Percentiles rank a stretch among this genome's conserved stretches.
phyloP scores from a whole-genome alignment of 2,888 invertebrate species.

The Ceratothoa steindachneri region DNA sequence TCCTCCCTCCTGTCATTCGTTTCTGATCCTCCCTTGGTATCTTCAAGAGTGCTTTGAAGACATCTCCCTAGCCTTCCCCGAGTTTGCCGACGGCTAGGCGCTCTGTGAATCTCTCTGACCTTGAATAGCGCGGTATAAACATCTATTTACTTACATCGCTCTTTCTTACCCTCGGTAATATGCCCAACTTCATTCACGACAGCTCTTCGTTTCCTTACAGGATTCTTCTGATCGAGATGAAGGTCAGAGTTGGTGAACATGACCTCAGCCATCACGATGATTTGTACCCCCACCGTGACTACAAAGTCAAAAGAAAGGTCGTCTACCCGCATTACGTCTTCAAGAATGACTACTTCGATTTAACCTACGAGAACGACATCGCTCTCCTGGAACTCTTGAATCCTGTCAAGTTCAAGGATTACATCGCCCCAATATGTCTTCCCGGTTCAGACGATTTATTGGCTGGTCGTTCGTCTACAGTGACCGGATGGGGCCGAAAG shows the following conservation, averaged over 20 bases:
- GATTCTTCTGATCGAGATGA: not conserved
- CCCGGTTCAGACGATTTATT: constrained; percentile 81
- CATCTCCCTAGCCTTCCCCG: too few relatives aligned
- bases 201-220: too few relatives aligned
- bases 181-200: too few relatives aligned
- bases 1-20: too few relatives aligned
- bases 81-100: too few relatives aligned
- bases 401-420: constrained; percentile 73
- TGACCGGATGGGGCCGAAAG: constrained; percentile 73
- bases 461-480: constrained; percentile 85
- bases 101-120: too few relatives aligned
- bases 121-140: too few relatives aligned
- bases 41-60: too few relatives aligned
- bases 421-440: constrained; percentile 83
- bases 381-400: constrained; percentile 80
- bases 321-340: constrained; percentile 78
- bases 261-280: constrained; percentile 84
- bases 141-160: too few relatives aligned
- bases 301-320: constrained; percentile 74
- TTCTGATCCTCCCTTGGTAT: too few relatives aligned
- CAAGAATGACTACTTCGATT: constrained; percentile 66
- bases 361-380: constrained; percentile 84
- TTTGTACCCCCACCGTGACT: constrained; percentile 77
- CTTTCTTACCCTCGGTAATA: too few relatives aligned
- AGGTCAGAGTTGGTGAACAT: constrained; percentile 86